Percentiles rank a stretch among this genome's conserved stretches.
These are phyloP conservation scores for Calameuta idolon DNA, from an alignment of 2,888 invertebrate species.

Conservation along the genomic window DNA sequence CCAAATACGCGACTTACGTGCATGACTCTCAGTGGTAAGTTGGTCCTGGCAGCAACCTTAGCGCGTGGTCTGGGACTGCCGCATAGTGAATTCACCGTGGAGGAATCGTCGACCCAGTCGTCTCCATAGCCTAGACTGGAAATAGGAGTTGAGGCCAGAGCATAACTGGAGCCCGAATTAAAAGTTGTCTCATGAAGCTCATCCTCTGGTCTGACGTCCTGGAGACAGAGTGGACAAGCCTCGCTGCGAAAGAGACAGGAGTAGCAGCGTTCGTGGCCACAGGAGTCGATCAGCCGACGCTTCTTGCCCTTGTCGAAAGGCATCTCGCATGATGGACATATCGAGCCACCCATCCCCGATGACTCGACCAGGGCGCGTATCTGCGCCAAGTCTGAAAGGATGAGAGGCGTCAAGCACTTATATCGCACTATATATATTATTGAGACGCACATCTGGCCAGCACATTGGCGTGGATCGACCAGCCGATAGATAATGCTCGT, in stretches of 20 bases:
- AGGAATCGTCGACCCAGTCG: conserved; percentile 60
- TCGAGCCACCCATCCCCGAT: conserved; percentile 74
- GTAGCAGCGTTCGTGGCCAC: conserved; percentile 96
- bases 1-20: conserved; percentile 67
- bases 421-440: not conserved
- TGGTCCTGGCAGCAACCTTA: conserved; percentile 47
- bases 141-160: not conserved
- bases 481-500: not conserved
- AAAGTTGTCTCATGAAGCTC: not conserved
- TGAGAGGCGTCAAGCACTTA: not conserved
- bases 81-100: conserved; percentile 60
- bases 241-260: conserved; percentile 94
- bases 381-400: conserved; percentile 83
- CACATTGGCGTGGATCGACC: not conserved
- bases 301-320: conserved; percentile 97
- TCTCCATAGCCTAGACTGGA: conserved; percentile 33
- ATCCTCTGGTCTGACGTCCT: not conserved
- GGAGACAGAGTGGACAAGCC: conserved; percentile 85
- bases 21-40: conserved; percentile 38
- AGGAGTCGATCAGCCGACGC: conserved; percentile 93
- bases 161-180: not conserved
- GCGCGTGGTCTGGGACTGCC: conserved; percentile 59
- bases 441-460: not conserved
- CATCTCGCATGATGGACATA: conserved; percentile 90
- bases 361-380: conserved; percentile 84